A percentile compares a stretch with the other conserved stretches of the same genome.
phyloP scores from a whole-genome alignment of 1,140 invertebrate genomes.

The Drosophila carrolli region DNA sequence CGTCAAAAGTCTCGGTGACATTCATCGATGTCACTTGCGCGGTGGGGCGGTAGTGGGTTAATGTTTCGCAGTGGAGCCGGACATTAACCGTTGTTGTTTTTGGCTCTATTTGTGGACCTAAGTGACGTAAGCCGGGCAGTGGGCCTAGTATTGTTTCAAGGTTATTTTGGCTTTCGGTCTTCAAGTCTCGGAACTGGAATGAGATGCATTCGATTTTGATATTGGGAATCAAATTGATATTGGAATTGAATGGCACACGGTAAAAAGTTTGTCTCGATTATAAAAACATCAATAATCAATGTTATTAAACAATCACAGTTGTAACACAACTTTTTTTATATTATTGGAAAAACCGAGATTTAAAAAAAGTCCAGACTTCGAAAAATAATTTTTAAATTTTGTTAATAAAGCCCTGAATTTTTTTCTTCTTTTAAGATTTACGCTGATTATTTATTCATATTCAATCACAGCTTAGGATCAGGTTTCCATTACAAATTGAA shows the following conservation, averaged over 20 bases:
- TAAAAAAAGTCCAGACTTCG: no score
- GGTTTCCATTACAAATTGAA: neutral
- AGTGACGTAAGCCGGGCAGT: constrained; percentile 57
- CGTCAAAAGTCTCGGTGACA: constrained; percentile 64
- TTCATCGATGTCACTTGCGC: constrained; percentile 52
- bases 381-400: no score
- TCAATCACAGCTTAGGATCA: no score
- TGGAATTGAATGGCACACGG: neutral
- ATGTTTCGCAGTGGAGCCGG: constrained; percentile 25
- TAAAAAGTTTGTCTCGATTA: neutral
- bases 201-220: constrained; percentile 33
- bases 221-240: neutral
- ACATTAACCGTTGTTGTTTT: constrained; percentile 23
- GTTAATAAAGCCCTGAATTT: no score
- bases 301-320: no score
- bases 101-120: constrained; percentile 26
- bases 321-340: no score
- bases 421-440: no score
- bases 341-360: no score
- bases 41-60: constrained; percentile 10
- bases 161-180: constrained; percentile 37
- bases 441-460: no score
- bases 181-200: constrained; percentile 14
- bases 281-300: no score
- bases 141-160: constrained; percentile 49